Conservation (phyloP, 2,888 invertebrate genomes). For the Lucinisca nassula region DNA sequence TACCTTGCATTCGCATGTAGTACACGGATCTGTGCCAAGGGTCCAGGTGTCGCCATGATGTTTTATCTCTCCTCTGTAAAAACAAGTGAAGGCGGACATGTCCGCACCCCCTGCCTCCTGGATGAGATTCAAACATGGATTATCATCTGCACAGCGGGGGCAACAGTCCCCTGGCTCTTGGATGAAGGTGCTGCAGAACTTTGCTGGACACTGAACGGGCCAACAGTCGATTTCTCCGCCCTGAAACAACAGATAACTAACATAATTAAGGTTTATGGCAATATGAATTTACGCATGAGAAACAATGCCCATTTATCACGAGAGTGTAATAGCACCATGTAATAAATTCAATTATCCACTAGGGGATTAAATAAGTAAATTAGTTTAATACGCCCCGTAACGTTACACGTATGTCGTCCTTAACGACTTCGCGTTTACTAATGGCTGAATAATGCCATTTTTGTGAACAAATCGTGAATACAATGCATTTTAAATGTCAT, state of each 20-base stretch:
- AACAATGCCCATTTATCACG: too few species aligned
- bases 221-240: slow-evolving; percentile 96
- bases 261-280: too few species aligned
- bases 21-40: slow-evolving; percentile 82
- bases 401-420: too few species aligned
- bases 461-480: too few species aligned
- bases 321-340: too few species aligned
- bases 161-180: slow-evolving; percentile 92
- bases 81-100: slow-evolving; percentile 72
- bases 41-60: slow-evolving; percentile 77
- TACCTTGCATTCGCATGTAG: slow-evolving; percentile 86
- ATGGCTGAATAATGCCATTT: too few species aligned
- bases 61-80: slow-evolving; percentile 71
- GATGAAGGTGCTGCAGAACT: slow-evolving; percentile 91
- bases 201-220: slow-evolving; percentile 94
- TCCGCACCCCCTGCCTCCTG: slow-evolving; percentile 77
- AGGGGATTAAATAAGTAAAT: too few species aligned
- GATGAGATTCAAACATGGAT: slow-evolving; percentile 76
- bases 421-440: too few species aligned
- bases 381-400: too few species aligned
- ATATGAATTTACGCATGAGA: too few species aligned
- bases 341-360: too few species aligned
- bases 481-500: too few species aligned
- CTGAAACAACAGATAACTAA: slow-evolving; percentile 88
- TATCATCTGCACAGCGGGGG: slow-evolving; percentile 91